Evolutionary conservation across 2,888 invertebrate species (phyloP).

Genomic region (Aethes cnicana): DNA sequence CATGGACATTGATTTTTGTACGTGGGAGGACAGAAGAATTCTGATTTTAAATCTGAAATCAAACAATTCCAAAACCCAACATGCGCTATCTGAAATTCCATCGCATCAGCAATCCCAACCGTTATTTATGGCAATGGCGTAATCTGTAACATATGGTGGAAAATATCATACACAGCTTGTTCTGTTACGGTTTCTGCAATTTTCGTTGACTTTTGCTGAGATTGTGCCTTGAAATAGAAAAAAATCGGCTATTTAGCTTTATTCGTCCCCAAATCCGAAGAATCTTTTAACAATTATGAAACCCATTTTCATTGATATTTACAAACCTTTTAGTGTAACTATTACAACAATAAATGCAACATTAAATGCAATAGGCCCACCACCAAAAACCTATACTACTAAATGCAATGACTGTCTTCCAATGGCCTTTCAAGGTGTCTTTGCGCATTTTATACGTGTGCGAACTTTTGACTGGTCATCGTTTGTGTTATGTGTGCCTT

Average conservation of each 20-base stretch:
- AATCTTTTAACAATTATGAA: conserved; percentile 8
- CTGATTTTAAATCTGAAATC: too few species aligned
- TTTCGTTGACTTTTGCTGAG: too few species aligned
- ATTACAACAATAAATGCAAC: conserved; percentile 32
- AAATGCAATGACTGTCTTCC: conserved; percentile 10
- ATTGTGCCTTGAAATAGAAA: background rate
- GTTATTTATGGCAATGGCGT: conserved; percentile 18
- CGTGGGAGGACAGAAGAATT: too few species aligned
- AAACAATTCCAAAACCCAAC: background rate
- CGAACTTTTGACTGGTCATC: conserved; percentile 33
- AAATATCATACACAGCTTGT: background rate
- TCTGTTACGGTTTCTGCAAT: too few species aligned
- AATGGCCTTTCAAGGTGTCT: conserved; percentile 5
- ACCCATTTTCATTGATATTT: conserved; percentile 65
- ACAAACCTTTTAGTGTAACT: conserved; percentile 42
- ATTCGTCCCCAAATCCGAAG: conserved; percentile 19
- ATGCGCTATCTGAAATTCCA: background rate
- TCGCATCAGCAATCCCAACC: conserved; percentile 1
- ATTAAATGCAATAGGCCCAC: conserved; percentile 37
- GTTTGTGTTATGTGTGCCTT: conserved; percentile 1
- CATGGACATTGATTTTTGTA: too few species aligned
- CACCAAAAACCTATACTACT: conserved; percentile 35
- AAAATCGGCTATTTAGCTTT: background rate
- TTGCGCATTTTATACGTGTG: background rate
- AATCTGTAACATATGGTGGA: conserved; percentile 10